A percentile compares a stretch with the other conserved stretches of the same genome.
phyloP scores from a whole-genome alignment of 2,797 vertebrate species.

The Lates japonicus region DNA sequence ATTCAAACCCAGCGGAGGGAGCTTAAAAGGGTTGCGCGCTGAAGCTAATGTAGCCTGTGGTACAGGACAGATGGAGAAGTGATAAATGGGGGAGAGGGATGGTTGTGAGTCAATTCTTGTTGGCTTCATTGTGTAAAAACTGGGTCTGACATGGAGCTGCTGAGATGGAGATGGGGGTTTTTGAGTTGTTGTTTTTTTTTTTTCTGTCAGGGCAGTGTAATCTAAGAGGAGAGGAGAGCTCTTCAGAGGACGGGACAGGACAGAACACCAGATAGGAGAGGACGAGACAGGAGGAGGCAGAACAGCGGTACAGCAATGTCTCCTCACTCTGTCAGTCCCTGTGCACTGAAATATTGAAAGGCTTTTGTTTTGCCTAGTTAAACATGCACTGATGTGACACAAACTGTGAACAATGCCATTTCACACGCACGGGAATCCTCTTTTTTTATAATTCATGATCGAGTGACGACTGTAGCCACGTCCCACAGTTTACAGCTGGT shows the following conservation, averaged over 20 bases:
- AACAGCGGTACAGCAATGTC: conserved; percentile 60
- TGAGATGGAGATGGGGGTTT: conserved; percentile 33
- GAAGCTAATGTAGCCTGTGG: conserved; percentile 49
- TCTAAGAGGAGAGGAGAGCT: conserved; percentile 54
- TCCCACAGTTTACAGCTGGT: conserved; percentile 40
- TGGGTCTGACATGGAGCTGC: conserved; percentile 40
- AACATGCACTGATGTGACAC: conserved; percentile 88
- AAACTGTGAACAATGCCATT: conserved; percentile 86
- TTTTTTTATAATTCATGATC: conserved; percentile 82
- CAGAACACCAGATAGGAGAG: conserved; percentile 58
- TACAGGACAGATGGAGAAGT: conserved; percentile 63
- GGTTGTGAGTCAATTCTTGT: conserved; percentile 51
- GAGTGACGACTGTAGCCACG: conserved; percentile 49
- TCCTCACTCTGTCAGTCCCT: conserved; percentile 66
- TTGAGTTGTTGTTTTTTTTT: conserved; percentile 22
- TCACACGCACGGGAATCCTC: conserved; percentile 75
- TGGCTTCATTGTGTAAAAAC: conserved; percentile 38
- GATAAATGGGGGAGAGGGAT: conserved; percentile 58
- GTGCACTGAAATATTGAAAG: conserved; percentile 85
- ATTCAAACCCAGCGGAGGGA: conserved; percentile 55
- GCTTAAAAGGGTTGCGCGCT: conserved; percentile 36
- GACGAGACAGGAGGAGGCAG: conserved; percentile 70
- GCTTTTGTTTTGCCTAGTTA: conserved; percentile 88
- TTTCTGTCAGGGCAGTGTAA: conserved; percentile 44
- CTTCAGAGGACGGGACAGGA: conserved; percentile 58